Conservation (phyloP, 2,888 invertebrate species). For the Serripes groenlandicus region DNA sequence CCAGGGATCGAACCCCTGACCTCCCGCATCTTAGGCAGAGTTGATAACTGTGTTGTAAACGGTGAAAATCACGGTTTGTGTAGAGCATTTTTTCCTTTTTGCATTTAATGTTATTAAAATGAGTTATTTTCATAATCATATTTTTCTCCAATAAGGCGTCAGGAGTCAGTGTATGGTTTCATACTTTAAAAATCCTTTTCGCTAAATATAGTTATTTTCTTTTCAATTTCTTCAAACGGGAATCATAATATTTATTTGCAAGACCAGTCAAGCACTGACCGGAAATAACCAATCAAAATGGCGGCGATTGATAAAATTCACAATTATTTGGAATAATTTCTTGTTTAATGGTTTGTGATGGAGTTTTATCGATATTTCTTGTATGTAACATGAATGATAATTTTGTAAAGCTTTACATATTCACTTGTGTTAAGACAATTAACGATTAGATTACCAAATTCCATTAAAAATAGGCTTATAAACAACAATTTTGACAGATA, state of each 20-base stretch:
- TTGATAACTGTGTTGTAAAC: neutral
- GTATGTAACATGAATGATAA: neutral
- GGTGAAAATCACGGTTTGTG: neutral
- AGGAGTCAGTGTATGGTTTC: too few species aligned
- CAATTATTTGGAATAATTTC: neutral
- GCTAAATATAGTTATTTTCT: too few species aligned
- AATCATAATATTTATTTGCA: too few species aligned
- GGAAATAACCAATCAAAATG: slow-evolving; percentile 32
- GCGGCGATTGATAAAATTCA: slow-evolving; percentile 18
- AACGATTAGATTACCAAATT: neutral
- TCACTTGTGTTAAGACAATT: neutral
- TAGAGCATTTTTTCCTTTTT: neutral
- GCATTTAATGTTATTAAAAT: too few species aligned
- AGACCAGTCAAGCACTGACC: slow-evolving; percentile 25
- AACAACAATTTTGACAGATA: neutral
- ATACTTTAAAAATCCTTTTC: too few species aligned
- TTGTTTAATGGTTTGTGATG: slow-evolving; percentile 11
- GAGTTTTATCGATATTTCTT: neutral
- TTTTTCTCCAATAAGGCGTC: too few species aligned
- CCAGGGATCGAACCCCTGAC: too few species aligned
- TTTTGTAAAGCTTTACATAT: too few species aligned
- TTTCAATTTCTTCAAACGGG: too few species aligned
- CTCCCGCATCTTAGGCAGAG: neutral
- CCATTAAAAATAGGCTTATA: neutral
- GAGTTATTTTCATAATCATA: too few species aligned